Evolutionary conservation across 1,140 invertebrate genomes (phyloP), one percentile per base, ranked within the genome.

Genomic region (Schlechtendalia chinensis): DNA sequence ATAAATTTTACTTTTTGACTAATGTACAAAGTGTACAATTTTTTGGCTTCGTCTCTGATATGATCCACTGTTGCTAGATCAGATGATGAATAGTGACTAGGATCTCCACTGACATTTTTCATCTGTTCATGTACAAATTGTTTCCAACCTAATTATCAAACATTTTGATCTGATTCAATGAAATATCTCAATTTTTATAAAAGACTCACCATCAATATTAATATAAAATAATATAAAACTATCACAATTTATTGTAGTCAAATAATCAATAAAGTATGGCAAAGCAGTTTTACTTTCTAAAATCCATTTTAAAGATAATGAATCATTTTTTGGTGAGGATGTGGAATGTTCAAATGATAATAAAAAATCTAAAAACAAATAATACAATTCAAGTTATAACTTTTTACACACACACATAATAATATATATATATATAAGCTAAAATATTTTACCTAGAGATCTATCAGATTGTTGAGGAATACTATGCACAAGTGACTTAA

Each of bases 201-300:
- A 61, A 50, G n/a, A 50, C 17, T 54, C 8, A 80, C 89, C 91
- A 87, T 94, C 93, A 83, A 94, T 91, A 86, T 94, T 94, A 67
- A 95, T 86, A 84, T 94, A 94, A 85, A 94, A 94, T 84, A 91
- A 94, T 81, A 95, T 87, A 85, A 94, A 94, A 67, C 77, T 87
- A 84, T 94, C 92, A 22, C 90, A 90, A 80, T 89, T 90, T 81
- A 93, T 89, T 82, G 87, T 88, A 17, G 89, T 90, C 87, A 95
- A 92, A 84, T 91, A 95, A 86, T 95, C 93, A 84, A 94, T 91
- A 83, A 95, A 95, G 84, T 93, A 93, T 53, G 92, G 91, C 0
- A 95, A 85, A 6, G 93, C 93, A 61, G 93, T 89, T 83, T 91
- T 93, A 85, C 95, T 93, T 82, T 92, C 93, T 10, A 95, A 85